Evolutionary conservation across 1,140 invertebrate genomes (phyloP).

Genomic region (Linepithema humile): DNA sequence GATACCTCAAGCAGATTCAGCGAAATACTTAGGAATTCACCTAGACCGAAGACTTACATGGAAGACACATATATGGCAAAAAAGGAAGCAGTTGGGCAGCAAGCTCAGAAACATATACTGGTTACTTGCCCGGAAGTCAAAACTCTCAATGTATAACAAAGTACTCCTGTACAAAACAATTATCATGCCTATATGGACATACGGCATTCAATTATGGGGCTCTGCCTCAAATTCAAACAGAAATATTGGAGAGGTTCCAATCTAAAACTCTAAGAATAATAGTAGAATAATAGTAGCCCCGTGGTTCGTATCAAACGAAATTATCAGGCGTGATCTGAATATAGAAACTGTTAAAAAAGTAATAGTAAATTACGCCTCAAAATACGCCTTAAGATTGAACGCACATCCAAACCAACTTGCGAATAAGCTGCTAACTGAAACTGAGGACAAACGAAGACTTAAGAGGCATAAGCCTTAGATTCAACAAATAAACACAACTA

Average conservation of each 20-base stretch:
- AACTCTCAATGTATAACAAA: neutral
- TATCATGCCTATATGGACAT: slow-evolving; percentile 1
- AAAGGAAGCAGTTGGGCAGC: neutral
- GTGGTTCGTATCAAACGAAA: neutral
- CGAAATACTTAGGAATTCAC: neutral
- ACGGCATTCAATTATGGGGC: neutral
- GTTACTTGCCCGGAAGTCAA: neutral
- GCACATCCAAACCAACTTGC: neutral
- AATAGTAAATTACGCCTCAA: neutral
- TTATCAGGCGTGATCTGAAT: neutral
- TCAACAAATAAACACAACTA: neutral
- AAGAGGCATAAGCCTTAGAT: neutral
- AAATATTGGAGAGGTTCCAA: neutral
- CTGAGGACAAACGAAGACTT: neutral
- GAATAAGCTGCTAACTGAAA: neutral
- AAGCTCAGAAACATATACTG: neutral
- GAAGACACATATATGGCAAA: neutral
- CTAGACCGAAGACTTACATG: neutral
- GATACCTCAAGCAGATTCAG: neutral
- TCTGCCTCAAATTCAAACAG: neutral
- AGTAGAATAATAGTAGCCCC: neutral
- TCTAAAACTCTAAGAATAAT: neutral
- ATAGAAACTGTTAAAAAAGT: neutral
- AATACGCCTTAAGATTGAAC: neutral
- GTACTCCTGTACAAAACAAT: neutral